These are phyloP conservation scores for Drosophila anceps DNA, from an alignment of 2,888 invertebrate species.

Conservation along the genomic window DNA sequence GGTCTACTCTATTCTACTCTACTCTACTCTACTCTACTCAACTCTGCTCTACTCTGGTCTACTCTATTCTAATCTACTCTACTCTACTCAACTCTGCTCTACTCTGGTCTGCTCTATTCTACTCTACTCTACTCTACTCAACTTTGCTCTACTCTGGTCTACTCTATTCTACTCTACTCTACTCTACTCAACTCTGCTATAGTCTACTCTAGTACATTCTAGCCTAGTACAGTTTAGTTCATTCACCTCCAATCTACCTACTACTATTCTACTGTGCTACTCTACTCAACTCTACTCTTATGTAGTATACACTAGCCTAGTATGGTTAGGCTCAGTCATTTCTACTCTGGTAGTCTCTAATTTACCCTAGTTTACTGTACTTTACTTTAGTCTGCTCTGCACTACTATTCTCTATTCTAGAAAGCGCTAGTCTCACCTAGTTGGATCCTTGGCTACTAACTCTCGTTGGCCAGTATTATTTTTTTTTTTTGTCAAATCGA, in stretches of 20 bases:
- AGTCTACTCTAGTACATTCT: background rate
- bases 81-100: background rate
- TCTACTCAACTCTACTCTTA: no score
- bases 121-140: background rate
- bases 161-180: background rate
- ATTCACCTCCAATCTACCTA: no score
- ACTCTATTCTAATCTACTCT: no score
- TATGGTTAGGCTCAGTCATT: no score
- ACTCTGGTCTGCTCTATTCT: background rate
- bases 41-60: no score
- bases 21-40: background rate
- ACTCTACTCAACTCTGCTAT: background rate
- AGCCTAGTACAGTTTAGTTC: no score
- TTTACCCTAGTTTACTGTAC: no score
- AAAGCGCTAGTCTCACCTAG: background rate
- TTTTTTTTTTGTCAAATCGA: slow-evolving; percentile 43
- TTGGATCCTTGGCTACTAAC: background rate
- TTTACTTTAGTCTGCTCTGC: background rate
- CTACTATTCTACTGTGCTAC: no score
- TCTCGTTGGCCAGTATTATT: background rate
- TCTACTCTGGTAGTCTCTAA: no score
- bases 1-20: background rate
- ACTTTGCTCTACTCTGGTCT: background rate
- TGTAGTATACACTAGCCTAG: no score
- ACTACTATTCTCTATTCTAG: background rate